phyloP scores from a whole-genome alignment of 2,797 vertebrate genomes.

The Decapterus maruadsi region DNA sequence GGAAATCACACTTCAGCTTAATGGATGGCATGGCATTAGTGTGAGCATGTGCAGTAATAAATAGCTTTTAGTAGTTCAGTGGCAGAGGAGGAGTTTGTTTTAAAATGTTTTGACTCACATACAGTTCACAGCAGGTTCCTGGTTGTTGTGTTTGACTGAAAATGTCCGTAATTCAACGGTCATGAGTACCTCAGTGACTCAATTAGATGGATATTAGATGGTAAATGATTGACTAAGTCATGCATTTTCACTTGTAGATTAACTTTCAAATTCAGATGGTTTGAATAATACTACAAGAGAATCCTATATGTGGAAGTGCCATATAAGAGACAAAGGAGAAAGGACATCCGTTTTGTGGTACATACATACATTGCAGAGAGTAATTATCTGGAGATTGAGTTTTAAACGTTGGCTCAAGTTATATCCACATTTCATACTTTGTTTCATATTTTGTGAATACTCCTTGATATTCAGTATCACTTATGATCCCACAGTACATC shows the following conservation, averaged over 20 bases:
- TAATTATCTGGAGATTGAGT: background rate
- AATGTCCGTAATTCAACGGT: background rate
- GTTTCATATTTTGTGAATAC: background rate
- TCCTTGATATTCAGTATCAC: background rate
- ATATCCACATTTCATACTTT: background rate
- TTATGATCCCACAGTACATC: background rate
- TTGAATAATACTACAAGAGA: background rate
- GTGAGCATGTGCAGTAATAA: background rate
- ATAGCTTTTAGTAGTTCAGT: background rate
- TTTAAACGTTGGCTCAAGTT: constrained; percentile 2
- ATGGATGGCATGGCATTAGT: constrained; percentile 4
- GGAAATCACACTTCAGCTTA: background rate
- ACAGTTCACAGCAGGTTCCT: background rate
- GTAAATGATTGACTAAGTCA: background rate
- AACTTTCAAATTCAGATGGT: background rate
- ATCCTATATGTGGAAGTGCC: background rate
- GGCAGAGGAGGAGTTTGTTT: background rate
- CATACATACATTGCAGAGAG: background rate
- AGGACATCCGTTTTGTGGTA: background rate
- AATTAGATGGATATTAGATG: constrained; percentile 17
- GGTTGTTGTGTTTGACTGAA: background rate
- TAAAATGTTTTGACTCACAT: constrained; percentile 19
- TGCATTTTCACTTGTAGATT: constrained; percentile 1
- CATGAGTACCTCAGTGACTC: background rate
- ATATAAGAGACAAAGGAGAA: background rate